Conservation (phyloP, 2,797 vertebrate species). For the Taenioides sp. region DNA sequence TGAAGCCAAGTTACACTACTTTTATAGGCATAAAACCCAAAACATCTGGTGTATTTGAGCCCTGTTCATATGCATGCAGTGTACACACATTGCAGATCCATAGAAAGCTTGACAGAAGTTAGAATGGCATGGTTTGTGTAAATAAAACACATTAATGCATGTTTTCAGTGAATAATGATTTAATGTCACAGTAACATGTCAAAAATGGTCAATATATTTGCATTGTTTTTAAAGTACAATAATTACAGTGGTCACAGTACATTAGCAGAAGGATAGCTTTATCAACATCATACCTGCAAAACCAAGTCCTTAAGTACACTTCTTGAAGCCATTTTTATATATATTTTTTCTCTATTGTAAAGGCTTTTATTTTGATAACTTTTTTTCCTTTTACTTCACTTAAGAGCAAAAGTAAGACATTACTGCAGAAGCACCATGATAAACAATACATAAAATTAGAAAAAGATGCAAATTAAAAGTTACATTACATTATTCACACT, state of each 20-base stretch:
- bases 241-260: constrained; percentile 24
- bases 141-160: not conserved
- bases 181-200: constrained; percentile 32
- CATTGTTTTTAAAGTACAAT: constrained; percentile 18
- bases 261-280: not conserved
- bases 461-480: constrained; percentile 1
- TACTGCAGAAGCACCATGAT: constrained; percentile 6
- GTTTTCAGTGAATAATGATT: constrained; percentile 27
- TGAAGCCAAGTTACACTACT: no score
- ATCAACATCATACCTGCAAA: not conserved
- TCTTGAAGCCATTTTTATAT: not conserved
- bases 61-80: no score
- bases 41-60: no score
- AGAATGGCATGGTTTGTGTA: not conserved
- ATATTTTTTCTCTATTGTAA: not conserved
- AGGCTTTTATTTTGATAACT: constrained; percentile 1
- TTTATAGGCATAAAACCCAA: no score
- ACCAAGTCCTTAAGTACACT: constrained; percentile 1
- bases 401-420: not conserved
- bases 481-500: constrained; percentile 12
- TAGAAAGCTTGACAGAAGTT: not conserved
- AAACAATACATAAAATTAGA: constrained; percentile 3
- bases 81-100: not conserved
- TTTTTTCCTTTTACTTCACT: not conserved
- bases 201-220: constrained; percentile 22